These are phyloP conservation scores for Brachyalestes nurse DNA, from an alignment of 2,797 vertebrate genomes.

Conservation along the genomic window DNA sequence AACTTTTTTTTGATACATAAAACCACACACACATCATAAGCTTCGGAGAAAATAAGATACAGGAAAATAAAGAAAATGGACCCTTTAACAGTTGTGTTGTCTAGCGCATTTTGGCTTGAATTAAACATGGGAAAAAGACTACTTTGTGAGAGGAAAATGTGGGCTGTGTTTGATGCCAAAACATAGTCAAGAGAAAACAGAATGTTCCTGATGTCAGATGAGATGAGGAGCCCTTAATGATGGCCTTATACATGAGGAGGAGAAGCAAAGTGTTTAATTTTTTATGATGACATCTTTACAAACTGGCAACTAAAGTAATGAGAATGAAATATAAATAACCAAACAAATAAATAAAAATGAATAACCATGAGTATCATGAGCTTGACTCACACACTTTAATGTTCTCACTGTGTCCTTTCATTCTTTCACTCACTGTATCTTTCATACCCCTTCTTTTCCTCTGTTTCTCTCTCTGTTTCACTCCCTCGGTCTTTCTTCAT, in stretches of 20 bases:
- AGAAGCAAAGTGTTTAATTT: not conserved
- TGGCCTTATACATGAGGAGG: not conserved
- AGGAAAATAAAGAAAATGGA: not conserved
- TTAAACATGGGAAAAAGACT: not conserved
- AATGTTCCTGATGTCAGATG: conserved; percentile 17
- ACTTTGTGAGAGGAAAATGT: not conserved
- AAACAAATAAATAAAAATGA: not conserved
- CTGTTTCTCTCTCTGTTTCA: conserved; percentile 14
- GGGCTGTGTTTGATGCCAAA: not conserved
- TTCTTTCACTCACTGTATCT: conserved; percentile 1
- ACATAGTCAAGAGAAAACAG: conserved; percentile 1
- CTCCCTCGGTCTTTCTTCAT: conserved; percentile 1
- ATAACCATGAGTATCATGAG: not conserved
- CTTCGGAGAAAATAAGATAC: too few relatives aligned
- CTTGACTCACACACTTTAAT: not conserved
- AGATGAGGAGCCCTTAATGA: not conserved
- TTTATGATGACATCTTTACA: conserved; percentile 22
- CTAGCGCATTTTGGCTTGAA: not conserved
- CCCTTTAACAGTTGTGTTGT: not conserved
- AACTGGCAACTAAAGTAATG: conserved; percentile 7
- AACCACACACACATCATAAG: too few relatives aligned
- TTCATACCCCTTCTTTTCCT: not conserved
- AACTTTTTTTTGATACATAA: too few relatives aligned
- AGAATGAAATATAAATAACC: not conserved
- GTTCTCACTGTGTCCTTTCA: not conserved